Evolutionary conservation across 2,888 invertebrate genomes (phyloP).

Genomic region (Hyppa rectilinea): DNA sequence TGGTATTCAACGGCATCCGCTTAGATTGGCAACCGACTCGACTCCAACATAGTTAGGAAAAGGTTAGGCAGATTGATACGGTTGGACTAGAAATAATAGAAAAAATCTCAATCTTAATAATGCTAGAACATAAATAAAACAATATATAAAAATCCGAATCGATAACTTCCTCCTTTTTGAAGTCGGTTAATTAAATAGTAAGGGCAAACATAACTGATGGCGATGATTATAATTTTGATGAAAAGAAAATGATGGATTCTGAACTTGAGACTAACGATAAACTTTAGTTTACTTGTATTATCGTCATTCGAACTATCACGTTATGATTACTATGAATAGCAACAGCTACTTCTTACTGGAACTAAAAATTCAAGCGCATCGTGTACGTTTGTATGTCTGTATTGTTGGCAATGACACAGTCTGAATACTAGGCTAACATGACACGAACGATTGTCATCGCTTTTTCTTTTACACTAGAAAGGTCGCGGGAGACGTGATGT

Average conservation of each 20-base stretch:
- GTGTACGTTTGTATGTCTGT: conserved; percentile 26
- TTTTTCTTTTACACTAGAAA: conserved; percentile 57
- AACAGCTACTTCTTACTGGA: conserved; percentile 10
- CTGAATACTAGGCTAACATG: conserved; percentile 60
- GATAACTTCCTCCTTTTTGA: too few species aligned
- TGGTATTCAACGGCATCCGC: too few species aligned
- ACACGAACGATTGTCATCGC: conserved; percentile 51
- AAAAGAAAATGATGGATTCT: neutral
- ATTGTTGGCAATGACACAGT: conserved; percentile 61
- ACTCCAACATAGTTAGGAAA: too few species aligned
- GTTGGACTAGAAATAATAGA: neutral
- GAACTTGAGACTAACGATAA: neutral
- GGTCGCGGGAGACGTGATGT: conserved; percentile 40
- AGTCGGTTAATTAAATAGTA: neutral
- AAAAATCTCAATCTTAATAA: neutral
- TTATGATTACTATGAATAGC: conserved; percentile 1
- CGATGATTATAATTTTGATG: neutral
- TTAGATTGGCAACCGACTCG: too few species aligned
- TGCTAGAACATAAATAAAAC: too few species aligned
- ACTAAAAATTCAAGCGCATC: conserved; percentile 41
- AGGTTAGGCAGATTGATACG: too few species aligned
- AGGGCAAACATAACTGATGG: too few species aligned
- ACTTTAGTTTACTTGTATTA: neutral
- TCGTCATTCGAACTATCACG: neutral
- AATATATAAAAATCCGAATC: too few species aligned